Evolutionary conservation across 2,888 invertebrate genomes (phyloP).

Genomic region (Dynastes hyllus): DNA sequence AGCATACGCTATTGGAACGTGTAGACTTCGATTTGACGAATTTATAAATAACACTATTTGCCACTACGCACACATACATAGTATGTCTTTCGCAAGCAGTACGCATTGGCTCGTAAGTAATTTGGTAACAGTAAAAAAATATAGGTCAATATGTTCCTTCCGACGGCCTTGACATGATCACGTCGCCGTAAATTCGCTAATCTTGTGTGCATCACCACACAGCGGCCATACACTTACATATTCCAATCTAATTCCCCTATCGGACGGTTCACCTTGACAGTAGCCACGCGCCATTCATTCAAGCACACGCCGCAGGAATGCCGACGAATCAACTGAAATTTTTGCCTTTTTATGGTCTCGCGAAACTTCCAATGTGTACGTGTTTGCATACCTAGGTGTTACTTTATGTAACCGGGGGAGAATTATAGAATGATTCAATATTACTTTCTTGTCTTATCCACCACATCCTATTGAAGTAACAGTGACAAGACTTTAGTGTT

Average conservation of each 20-base stretch:
- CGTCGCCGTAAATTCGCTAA: constrained; percentile 29
- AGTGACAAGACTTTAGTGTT: no score
- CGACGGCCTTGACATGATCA: constrained; percentile 25
- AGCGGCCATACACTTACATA: constrained; percentile 10
- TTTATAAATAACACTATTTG: neutral
- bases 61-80: neutral
- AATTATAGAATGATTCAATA: neutral
- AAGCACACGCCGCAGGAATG: constrained; percentile 15
- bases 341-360: constrained; percentile 1
- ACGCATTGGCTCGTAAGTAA: constrained; percentile 13
- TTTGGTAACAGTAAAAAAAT: constrained; percentile 20
- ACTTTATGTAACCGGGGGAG: neutral
- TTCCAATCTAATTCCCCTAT: constrained; percentile 35
- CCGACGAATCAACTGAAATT: constrained; percentile 6
- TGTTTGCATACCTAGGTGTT: neutral
- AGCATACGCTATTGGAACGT: no score
- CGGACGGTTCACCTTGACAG: constrained; percentile 28
- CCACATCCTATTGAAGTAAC: no score
- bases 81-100: neutral
- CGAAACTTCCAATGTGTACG: neutral
- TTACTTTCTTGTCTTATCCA: no score
- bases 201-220: constrained; percentile 30
- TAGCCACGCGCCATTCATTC: constrained; percentile 24
- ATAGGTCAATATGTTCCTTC: constrained; percentile 15
- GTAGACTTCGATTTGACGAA: no score